These are phyloP conservation scores for Ptychochromis oligacanthus DNA, from an alignment of 2,113 vertebrate genomes.

Conservation along the genomic window DNA sequence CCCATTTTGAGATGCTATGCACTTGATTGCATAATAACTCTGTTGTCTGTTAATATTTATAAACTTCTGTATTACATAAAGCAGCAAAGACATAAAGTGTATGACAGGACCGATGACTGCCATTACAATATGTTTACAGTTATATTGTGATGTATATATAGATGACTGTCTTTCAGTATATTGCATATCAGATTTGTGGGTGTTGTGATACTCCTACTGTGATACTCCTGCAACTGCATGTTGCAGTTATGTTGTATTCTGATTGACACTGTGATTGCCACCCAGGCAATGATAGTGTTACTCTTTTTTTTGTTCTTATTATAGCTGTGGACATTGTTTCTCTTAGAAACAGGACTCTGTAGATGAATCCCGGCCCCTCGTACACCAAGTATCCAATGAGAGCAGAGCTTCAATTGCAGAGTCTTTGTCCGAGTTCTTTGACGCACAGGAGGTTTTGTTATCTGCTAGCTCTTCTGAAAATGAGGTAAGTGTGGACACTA, in stretches of 20 bases:
- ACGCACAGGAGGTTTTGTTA: slow-evolving; percentile 94
- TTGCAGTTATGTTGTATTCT: not conserved
- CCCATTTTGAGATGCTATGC: not conserved
- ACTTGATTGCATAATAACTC: not conserved
- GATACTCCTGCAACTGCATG: no score
- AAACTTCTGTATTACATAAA: not conserved
- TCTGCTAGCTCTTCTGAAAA: slow-evolving; percentile 98
- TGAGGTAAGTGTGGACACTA: slow-evolving; percentile 81
- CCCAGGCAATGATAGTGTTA: not conserved
- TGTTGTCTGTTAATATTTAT: not conserved
- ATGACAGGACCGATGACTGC: not conserved
- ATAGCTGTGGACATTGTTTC: slow-evolving; percentile 40
- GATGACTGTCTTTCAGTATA: slow-evolving; percentile 35
- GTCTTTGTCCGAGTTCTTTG: slow-evolving; percentile 96
- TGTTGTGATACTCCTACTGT: not conserved
- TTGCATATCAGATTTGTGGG: not conserved
- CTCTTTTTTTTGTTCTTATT: slow-evolving; percentile 7
- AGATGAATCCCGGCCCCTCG: slow-evolving; percentile 84
- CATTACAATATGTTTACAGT: not conserved
- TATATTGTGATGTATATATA: not conserved
- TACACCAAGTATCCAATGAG: slow-evolving; percentile 94
- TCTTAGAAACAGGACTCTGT: slow-evolving; percentile 84
- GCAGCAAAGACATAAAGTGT: not conserved
- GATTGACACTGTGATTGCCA: not conserved
- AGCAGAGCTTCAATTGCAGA: slow-evolving; percentile 92